Evolutionary conservation across 2,113 vertebrate species (phyloP).

Genomic region (Nansenia antarctica): DNA sequence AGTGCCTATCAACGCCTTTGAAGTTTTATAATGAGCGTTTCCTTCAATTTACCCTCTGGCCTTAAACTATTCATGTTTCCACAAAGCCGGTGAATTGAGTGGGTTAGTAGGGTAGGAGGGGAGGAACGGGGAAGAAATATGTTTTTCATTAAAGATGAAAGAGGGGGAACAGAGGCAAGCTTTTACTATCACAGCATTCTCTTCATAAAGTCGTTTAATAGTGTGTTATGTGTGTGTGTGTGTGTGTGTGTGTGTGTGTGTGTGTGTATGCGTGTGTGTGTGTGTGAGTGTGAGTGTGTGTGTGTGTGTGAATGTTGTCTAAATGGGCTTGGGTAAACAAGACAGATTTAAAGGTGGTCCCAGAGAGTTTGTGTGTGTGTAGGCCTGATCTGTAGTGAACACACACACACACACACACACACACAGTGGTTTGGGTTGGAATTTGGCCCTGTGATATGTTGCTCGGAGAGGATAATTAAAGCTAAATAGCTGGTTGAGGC

Average conservation of each 20-base stretch:
- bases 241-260: conserved; percentile 1
- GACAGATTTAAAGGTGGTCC: no score
- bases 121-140: conserved; percentile 39
- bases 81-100: conserved; percentile 41
- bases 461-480: background rate
- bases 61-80: conserved; percentile 46
- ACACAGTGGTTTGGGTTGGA: conserved; percentile 14
- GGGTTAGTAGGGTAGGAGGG: conserved; percentile 14
- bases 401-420: background rate
- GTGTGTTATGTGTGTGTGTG: background rate
- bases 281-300: no score
- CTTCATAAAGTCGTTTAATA: conserved; percentile 20
- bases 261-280: no score
- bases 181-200: conserved; percentile 55
- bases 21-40: conserved; percentile 64
- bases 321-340: no score
- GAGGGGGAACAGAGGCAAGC: conserved; percentile 23
- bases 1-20: conserved; percentile 49
- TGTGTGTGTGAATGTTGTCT: no score
- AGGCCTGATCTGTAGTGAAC: no score
- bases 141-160: conserved; percentile 73
- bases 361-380: no score
- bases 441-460: background rate
- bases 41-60: conserved; percentile 50
- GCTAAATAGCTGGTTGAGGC: conserved; percentile 3